Percentiles rank a stretch among this genome's conserved stretches.
Conservation (phyloP, 2,888 invertebrate species). For the Ophion slaviceki region DNA sequence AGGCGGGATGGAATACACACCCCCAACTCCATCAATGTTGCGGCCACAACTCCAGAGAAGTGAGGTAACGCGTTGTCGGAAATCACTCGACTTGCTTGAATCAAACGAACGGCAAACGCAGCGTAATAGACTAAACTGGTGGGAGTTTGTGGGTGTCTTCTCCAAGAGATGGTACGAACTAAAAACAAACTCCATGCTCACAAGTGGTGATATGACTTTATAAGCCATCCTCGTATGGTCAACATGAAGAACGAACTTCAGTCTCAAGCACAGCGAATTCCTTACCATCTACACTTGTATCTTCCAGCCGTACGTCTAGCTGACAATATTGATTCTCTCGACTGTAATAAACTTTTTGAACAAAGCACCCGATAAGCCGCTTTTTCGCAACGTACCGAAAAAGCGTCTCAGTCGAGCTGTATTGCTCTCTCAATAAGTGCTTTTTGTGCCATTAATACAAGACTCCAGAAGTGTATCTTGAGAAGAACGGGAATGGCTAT, state of each 20-base stretch:
- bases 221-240: background rate
- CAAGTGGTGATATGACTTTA: no score
- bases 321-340: background rate
- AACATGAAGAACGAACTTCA: background rate
- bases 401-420: conserved; percentile 5
- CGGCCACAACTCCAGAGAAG: background rate
- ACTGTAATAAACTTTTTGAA: background rate
- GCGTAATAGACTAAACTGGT: background rate
- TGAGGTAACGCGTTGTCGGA: background rate
- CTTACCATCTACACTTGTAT: background rate
- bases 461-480: background rate
- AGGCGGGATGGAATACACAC: background rate
- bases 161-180: background rate
- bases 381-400: background rate
- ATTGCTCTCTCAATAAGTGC: conserved; percentile 12
- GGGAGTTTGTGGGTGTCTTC: background rate
- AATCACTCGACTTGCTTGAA: background rate
- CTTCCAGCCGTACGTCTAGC: background rate
- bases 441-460: conserved; percentile 22
- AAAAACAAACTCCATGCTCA: background rate
- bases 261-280: no score
- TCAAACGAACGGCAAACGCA: background rate
- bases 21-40: background rate
- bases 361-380: background rate
- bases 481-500: conserved; percentile 11